phyloP scores from a whole-genome alignment of 2,888 invertebrate species.

The Parnassius smintheus region DNA sequence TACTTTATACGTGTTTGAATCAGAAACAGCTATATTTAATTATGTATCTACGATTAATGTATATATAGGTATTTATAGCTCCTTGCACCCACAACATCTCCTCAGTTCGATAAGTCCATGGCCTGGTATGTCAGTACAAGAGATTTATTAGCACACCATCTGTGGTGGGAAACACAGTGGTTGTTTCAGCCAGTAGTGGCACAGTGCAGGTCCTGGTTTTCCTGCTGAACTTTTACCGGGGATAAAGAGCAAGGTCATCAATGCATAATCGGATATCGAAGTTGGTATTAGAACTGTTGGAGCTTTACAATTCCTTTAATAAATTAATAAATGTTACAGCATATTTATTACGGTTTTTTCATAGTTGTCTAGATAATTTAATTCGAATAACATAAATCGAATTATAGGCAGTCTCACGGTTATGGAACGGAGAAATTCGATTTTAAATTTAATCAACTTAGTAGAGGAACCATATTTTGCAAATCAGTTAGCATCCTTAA shows the following conservation, averaged over 20 bases:
- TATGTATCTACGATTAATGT: too few relatives aligned
- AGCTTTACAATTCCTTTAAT: neutral
- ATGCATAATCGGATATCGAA: neutral
- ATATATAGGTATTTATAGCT: too few relatives aligned
- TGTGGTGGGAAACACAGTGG: neutral
- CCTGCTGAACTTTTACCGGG: neutral
- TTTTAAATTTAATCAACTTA: neutral
- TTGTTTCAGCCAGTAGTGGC: neutral
- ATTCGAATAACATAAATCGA: neutral
- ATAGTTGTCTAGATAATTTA: neutral
- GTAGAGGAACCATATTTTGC: neutral
- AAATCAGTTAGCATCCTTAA: neutral
- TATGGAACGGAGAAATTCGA: neutral
- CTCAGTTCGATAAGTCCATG: too few relatives aligned
- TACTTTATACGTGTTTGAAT: too few relatives aligned
- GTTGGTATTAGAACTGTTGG: neutral
- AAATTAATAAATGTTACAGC: slow-evolving; percentile 1
- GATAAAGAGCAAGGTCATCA: neutral
- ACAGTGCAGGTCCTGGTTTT: neutral
- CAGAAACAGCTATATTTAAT: too few relatives aligned
- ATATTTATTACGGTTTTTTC: neutral
- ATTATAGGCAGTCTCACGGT: neutral
- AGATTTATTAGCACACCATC: neutral
- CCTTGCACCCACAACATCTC: too few relatives aligned
- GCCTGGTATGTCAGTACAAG: too few relatives aligned